A percentile compares a stretch with the other conserved stretches of the same genome.
phyloP scores from a whole-genome alignment of 2,888 invertebrate genomes.

The Meliscaeva auricollis region DNA sequence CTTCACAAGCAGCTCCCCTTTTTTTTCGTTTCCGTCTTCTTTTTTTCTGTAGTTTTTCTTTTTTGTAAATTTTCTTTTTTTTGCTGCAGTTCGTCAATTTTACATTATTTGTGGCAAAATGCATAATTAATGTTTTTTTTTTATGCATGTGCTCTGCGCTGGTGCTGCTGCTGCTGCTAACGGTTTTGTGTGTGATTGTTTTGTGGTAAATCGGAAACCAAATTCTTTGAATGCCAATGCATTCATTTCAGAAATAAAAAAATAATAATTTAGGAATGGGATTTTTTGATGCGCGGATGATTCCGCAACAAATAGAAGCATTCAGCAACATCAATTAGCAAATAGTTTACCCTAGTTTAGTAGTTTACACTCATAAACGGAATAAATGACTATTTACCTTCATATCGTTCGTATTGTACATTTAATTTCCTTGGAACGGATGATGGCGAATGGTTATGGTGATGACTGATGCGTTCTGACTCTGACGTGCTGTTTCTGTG shows the following conservation, averaged over 20 bases:
- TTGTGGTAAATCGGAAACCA: slow-evolving; percentile 24
- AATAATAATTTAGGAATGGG: background rate
- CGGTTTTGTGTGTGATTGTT: slow-evolving; percentile 66
- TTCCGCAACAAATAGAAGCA: background rate
- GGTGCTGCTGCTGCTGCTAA: slow-evolving; percentile 47
- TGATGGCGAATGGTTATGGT: slow-evolving; percentile 2
- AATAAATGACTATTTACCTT: slow-evolving; percentile 25
- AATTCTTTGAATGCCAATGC: slow-evolving; percentile 45
- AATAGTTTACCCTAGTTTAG: slow-evolving; percentile 27
- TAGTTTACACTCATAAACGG: background rate
- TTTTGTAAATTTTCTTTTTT: slow-evolving; percentile 35
- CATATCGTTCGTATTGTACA: too few relatives aligned
- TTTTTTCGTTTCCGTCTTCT: slow-evolving; percentile 37
- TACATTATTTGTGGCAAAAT: slow-evolving; percentile 70
- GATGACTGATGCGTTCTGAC: slow-evolving; percentile 17
- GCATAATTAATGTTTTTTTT: slow-evolving; percentile 74
- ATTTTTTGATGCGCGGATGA: background rate
- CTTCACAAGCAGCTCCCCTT: slow-evolving; percentile 52
- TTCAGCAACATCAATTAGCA: slow-evolving; percentile 17
- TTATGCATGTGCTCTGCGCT: slow-evolving; percentile 52
- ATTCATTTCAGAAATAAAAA: slow-evolving; percentile 46
- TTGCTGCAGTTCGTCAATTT: slow-evolving; percentile 59
- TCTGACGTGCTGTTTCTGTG: slow-evolving; percentile 45
- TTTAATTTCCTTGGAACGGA: slow-evolving; percentile 21
- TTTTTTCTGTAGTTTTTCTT: slow-evolving; percentile 42